A percentile compares a stretch with the other conserved stretches of the same genome.
These are phyloP conservation scores for Ichneumon xanthorius DNA, from an alignment of 2,888 invertebrate species.

Conservation along the genomic window DNA sequence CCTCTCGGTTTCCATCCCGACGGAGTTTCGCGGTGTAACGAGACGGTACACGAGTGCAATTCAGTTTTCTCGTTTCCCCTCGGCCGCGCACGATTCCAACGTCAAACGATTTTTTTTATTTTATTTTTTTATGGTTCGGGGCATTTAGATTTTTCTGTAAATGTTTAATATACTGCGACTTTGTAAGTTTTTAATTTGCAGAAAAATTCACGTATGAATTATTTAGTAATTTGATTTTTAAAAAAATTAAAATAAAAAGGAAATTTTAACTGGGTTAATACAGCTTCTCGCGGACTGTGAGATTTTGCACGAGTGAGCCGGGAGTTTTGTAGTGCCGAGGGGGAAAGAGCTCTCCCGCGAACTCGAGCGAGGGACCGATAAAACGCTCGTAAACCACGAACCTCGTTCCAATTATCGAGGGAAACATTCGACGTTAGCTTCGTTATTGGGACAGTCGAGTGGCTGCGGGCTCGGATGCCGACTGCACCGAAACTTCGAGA, in stretches of 20 bases:
- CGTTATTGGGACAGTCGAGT: conserved; percentile 69
- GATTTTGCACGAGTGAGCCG: too few species aligned
- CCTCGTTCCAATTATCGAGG: conserved; percentile 75
- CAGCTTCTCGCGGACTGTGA: too few species aligned
- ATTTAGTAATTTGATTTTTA: neutral
- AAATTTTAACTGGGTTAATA: too few species aligned
- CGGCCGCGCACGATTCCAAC: neutral
- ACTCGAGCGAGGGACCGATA: conserved; percentile 71
- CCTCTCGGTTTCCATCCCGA: neutral
- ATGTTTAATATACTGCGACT: neutral
- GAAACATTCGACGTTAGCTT: conserved; percentile 66
- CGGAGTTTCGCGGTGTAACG: conserved; percentile 17
- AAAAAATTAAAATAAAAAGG: neutral
- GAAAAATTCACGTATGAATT: neutral
- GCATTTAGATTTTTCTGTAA: conserved; percentile 10
- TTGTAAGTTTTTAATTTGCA: neutral
- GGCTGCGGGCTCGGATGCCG: conserved; percentile 53
- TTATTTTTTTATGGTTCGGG: conserved; percentile 11
- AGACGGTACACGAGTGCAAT: neutral
- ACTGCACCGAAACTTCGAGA: conserved; percentile 6
- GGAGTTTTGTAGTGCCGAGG: neutral
- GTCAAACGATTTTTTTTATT: neutral
- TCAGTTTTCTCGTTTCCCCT: neutral
- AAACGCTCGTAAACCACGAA: conserved; percentile 73
- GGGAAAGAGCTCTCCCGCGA: conserved; percentile 13